Conservation (phyloP, 2,888 invertebrate species). For the Pocota personata region DNA sequence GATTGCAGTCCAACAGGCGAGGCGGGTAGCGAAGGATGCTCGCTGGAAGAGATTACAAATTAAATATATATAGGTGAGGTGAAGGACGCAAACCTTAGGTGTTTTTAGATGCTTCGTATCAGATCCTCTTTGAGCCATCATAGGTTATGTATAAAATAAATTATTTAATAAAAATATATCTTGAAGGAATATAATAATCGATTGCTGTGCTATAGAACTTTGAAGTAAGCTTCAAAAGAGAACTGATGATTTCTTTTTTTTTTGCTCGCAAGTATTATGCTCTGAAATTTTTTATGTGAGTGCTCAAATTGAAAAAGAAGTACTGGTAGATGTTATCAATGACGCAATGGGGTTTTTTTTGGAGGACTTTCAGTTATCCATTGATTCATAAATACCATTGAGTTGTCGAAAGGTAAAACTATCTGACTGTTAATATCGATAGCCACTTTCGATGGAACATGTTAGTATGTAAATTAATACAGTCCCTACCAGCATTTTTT, state of each 20-base stretch:
- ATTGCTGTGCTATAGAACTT: background rate
- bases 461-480: too few relatives aligned
- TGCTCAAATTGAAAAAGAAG: too few relatives aligned
- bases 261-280: background rate
- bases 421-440: too few relatives aligned
- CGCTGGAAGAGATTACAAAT: conserved; percentile 22
- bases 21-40: conserved; percentile 6
- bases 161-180: conserved; percentile 1
- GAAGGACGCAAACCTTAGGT: background rate
- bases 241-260: background rate
- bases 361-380: too few relatives aligned
- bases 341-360: too few relatives aligned
- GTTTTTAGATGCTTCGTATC: conserved; percentile 3
- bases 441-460: too few relatives aligned
- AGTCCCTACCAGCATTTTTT: too few relatives aligned
- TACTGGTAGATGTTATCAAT: too few relatives aligned
- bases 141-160: conserved; percentile 20
- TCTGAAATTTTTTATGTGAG: too few relatives aligned
- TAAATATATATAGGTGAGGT: background rate
- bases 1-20: conserved; percentile 75
- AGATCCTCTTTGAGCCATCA: conserved; percentile 40
- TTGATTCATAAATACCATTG: too few relatives aligned
- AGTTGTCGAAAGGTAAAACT: too few relatives aligned
- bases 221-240: background rate
- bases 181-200: background rate